Evolutionary conservation across 1,140 invertebrate species (phyloP).

Genomic region (Sminthurides bifidus): DNA sequence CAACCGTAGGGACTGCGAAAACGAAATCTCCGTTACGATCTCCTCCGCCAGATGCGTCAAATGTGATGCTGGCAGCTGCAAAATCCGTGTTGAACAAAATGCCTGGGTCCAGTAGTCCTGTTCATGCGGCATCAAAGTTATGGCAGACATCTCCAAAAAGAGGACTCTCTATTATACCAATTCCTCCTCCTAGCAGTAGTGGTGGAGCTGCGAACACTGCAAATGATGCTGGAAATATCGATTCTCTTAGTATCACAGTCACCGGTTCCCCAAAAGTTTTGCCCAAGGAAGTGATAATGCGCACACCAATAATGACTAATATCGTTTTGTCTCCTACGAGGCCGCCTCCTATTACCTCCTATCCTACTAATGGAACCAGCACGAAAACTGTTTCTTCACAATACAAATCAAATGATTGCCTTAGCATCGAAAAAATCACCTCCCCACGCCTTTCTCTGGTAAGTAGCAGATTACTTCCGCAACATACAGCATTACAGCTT

Average conservation of each 20-base stretch:
- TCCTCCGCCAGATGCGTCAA: background rate
- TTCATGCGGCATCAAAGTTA: background rate
- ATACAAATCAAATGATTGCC: no score
- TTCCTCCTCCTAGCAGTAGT: background rate
- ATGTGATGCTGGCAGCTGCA: no score
- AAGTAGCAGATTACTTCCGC: no score
- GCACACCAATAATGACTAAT: conserved; percentile 1
- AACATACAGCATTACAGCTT: no score
- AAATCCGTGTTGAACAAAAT: no score
- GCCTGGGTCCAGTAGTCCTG: no score
- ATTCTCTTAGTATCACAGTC: background rate
- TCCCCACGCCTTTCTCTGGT: no score
- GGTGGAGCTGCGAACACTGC: background rate
- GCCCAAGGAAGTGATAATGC: background rate
- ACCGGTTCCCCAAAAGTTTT: background rate
- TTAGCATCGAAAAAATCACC: no score
- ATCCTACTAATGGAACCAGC: no score
- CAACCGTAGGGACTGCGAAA: background rate
- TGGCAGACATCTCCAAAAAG: background rate
- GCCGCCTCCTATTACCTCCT: no score
- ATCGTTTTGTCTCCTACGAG: conserved; percentile 2
- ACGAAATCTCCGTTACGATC: background rate
- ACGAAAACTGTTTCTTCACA: no score
- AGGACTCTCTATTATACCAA: background rate
- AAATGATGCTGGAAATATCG: background rate